phyloP scores from a whole-genome alignment of 2,797 vertebrate genomes.

The Coreius guichenoti region DNA sequence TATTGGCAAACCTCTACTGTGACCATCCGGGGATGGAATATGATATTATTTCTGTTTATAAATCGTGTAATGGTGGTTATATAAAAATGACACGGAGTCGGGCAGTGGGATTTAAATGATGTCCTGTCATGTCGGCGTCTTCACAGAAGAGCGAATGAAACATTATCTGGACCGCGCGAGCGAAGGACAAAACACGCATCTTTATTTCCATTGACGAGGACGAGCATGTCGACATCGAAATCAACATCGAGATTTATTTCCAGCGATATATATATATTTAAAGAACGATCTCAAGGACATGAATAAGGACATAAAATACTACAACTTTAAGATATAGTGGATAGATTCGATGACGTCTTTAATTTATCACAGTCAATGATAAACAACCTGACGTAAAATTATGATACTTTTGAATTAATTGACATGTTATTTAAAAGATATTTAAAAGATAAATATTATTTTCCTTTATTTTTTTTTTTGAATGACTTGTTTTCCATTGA shows the following conservation, averaged over 20 bases:
- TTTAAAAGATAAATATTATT: background rate
- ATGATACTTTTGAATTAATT: background rate
- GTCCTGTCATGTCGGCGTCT: constrained; percentile 58
- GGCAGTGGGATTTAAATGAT: constrained; percentile 52
- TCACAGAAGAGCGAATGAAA: constrained; percentile 19
- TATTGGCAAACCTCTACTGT: background rate
- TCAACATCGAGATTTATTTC: background rate
- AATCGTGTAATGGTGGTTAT: background rate
- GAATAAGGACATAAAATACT: background rate
- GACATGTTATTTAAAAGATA: background rate
- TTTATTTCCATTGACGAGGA: background rate
- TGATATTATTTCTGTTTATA: background rate
- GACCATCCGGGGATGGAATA: background rate
- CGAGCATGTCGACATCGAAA: background rate
- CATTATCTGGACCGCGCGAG: constrained; percentile 19
- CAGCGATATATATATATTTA: background rate
- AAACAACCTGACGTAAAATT: background rate
- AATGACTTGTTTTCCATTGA: background rate
- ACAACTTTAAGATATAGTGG: background rate
- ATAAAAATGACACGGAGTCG: background rate
- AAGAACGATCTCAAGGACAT: background rate
- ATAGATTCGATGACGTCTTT: too few relatives aligned
- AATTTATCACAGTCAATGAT: background rate
- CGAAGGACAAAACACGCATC: constrained; percentile 27
- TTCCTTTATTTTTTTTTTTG: background rate